Conservation (phyloP, 2,888 invertebrate genomes). For the Polymixis flavicincta region DNA sequence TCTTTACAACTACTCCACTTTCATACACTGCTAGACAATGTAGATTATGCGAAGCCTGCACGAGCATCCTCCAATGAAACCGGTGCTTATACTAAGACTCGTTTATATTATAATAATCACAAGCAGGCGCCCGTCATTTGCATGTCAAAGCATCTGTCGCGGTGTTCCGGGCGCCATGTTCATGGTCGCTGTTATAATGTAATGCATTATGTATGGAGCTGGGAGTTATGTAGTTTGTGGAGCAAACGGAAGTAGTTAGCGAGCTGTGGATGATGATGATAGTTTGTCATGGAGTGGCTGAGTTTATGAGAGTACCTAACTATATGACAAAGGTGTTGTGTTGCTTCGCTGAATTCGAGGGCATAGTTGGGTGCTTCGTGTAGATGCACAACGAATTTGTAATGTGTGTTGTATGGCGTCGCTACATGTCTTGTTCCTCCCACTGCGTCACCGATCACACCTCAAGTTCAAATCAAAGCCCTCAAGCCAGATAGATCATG, state of each 20-base stretch:
- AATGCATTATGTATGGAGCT: conserved; percentile 49
- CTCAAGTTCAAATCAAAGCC: neutral
- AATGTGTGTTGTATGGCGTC: neutral
- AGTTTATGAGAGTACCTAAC: no score
- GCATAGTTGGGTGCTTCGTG: neutral
- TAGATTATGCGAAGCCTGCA: conserved; percentile 15
- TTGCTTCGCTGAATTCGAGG: no score
- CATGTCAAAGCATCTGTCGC: conserved; percentile 52
- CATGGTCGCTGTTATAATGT: conserved; percentile 42
- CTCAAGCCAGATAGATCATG: neutral
- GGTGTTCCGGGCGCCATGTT: neutral
- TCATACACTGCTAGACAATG: conserved; percentile 1
- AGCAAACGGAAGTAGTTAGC: conserved; percentile 27
- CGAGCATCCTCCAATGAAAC: conserved; percentile 35
- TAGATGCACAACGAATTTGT: neutral
- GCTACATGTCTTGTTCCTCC: neutral
- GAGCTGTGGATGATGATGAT: neutral
- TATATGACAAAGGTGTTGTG: neutral
- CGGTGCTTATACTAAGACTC: conserved; percentile 52
- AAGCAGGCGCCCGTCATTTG: conserved; percentile 48
- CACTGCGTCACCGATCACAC: neutral
- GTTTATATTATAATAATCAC: conserved; percentile 56
- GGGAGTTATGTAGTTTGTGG: neutral
- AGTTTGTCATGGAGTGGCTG: neutral
- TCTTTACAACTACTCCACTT: neutral